Base-by-base conservation (phyloP, 2,113 vertebrate species). In the Echinops telfairi region DNA sequence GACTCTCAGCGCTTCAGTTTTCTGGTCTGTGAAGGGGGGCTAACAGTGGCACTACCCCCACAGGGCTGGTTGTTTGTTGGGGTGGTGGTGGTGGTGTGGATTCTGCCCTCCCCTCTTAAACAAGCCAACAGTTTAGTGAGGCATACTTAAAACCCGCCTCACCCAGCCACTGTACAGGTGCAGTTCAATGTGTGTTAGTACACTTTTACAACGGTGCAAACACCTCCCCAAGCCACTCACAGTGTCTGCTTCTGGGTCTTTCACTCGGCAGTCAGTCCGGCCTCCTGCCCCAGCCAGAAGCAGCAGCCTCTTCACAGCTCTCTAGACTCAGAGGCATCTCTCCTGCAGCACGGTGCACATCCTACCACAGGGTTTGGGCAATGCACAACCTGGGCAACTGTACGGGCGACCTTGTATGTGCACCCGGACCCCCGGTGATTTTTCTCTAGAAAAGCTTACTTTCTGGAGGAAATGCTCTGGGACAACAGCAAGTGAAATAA, bases 311-410 rank as follows among this genome's bases (percentile, higher is more conserved):
- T 2, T 19, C 19, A 27, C 22, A 22, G 60, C 17, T 19, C 60
- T 17, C 66, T 3, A 17, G 47, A 76, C 25, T 29, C 9, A 2
- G 43, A 23, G 64, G 29, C 19, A 2, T 20, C 29, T 58, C 14
- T 9, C 12, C 31, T 20, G 83, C 3, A 20, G n/a, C 14, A 22
- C 40, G 11, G 0, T 10, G 36, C 40, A 29, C 47, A 2, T 1
- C 1, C 14, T 1, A 3, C 22, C 12, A 6, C 40, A 0, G 27
- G 40, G 31, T 36, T 1, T 73, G 36, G 0, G 2, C 40, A 15
- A 0, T 2, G 53, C 31, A 1, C 43, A 22, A 10, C 66, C 15
- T 10, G 4, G 10, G 17, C 53, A 3, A 2, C 33, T 12, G 0
- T 8, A 29, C 33, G 0, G 4, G 76, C 38, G 25, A 15, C 9